Evolutionary conservation across 2,888 invertebrate species (phyloP), one percentile per base, ranked within the genome.

Genomic region (Blastobasis lacticolella): DNA sequence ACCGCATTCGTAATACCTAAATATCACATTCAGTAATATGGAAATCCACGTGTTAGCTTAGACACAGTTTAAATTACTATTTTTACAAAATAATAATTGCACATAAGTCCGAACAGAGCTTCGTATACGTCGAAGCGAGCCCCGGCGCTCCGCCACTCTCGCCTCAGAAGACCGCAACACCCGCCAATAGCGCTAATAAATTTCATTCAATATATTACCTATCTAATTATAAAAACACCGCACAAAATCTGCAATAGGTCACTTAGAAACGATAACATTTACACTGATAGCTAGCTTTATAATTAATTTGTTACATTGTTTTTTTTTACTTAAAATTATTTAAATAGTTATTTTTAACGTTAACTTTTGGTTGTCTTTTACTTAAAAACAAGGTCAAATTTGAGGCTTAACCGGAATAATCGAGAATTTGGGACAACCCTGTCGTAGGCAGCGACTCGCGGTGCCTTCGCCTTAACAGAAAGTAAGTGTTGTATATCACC

Each of bases 1-100:
- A 79, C 86, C 85, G 84, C 86, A 80, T 75, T 80, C 78, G 80
- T 87, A 88, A 83, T 81, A 84, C 80, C 88, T 89, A 88, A 86
- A 87, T 89, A 89, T 89, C 89, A 89, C 89, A 89, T 88, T 88
- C 82, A 88, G 85, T 88, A 88, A 84, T 83, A 88, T 87, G 85
- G 87, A 87, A 87, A 86, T 84, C 86, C 86, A 84, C 86, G 85
- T 86, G 85, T 82, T 82, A 82, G 81, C 83, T 83, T 83, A 86
- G 81, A 88, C 85, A 86, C 84, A 81, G 81, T 82, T 83, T 73
- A 78, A 71, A 81, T 82, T 83, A 83, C 82, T 82, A 84, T 85
- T 85, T 60, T 57, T 85, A 87, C 86, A 87, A 87, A 88, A 87
- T 88, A 86, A 88, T 88, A 88, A 89, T 89, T 88, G 89, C 89